Base-by-base conservation (phyloP, 1,140 invertebrate genomes). In the Nebria ingens region DNA sequence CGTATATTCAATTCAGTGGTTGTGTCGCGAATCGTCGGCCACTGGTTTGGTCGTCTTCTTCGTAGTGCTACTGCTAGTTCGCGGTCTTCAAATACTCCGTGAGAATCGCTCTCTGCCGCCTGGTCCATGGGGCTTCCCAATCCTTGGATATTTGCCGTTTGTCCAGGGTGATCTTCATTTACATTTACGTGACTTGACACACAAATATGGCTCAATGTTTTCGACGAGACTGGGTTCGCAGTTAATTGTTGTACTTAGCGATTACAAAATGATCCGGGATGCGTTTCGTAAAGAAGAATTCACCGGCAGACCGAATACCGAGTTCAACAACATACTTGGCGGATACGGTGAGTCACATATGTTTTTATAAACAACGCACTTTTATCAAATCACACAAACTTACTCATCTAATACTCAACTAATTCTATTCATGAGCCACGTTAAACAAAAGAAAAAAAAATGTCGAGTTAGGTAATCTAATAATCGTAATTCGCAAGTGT, bases 331-430 rank as follows among this genome's bases (percentile, higher is more conserved):
- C 61, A 87, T 92, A n/a, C 76, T 94, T 21, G 87, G 85, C 64
- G 91, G 90, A 63, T 91, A 90, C 56, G 91, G 91, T 93, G 71
- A 91, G 84, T 85, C 19, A 45, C 6, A n/a, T n/a, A n/a, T n/a
- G n/a, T n/a, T n/a, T n/a, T n/a, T n/a, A n/a, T n/a, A n/a, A n/a
- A n/a, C n/a, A n/a, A n/a, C n/a, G n/a, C n/a, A n/a, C n/a, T n/a
- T n/a, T n/a, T n/a, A n/a, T n/a, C n/a, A n/a, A n/a, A n/a, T n/a
- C n/a, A n/a, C n/a, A n/a, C n/a, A n/a, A n/a, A n/a, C n/a, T n/a
- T n/a, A n/a, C n/a, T n/a, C n/a, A n/a, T n/a, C n/a, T n/a, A n/a
- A n/a, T n/a, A n/a, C n/a, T n/a, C n/a, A n/a, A n/a, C n/a, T n/a
- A n/a, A n/a, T n/a, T n/a, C n/a, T n/a, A n/a, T n/a, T n/a, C n/a